A percentile compares a stretch with the other conserved stretches of the same genome.
These are phyloP conservation scores for Gymnoscopelus braueri DNA, from an alignment of 2,797 vertebrate genomes.

Conservation along the genomic window DNA sequence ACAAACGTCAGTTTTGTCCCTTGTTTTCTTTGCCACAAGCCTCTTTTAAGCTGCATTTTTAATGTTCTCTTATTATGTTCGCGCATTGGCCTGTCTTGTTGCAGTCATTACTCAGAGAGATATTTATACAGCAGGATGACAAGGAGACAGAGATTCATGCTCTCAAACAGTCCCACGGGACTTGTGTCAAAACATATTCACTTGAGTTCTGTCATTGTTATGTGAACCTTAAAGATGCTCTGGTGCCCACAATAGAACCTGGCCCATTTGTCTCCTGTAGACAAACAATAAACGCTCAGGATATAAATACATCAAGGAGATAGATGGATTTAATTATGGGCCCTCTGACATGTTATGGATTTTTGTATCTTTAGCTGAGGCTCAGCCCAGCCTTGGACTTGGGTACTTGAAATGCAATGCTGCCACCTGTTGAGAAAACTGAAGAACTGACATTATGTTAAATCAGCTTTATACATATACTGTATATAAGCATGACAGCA, in stretches of 20 bases:
- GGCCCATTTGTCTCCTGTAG: conserved; percentile 23
- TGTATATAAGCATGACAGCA: too few species aligned
- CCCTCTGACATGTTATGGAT: conserved; percentile 49
- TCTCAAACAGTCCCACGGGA: conserved; percentile 43
- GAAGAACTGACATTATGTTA: conserved; percentile 6
- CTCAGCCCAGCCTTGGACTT: not conserved
- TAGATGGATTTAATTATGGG: conserved; percentile 60
- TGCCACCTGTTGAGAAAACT: conserved; percentile 73
- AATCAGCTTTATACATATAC: not conserved
- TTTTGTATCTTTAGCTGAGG: conserved; percentile 28
- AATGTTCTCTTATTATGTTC: not conserved
- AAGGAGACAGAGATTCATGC: conserved; percentile 34
- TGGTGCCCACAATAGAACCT: conserved; percentile 19
- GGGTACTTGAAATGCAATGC: conserved; percentile 72
- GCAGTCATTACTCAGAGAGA: conserved; percentile 28
- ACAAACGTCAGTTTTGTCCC: not conserved
- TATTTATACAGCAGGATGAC: conserved; percentile 29
- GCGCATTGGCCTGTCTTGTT: conserved; percentile 29
- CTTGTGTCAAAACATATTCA: conserved; percentile 59
- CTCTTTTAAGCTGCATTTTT: conserved; percentile 13
- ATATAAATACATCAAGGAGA: conserved; percentile 78
- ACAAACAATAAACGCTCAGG: conserved; percentile 34
- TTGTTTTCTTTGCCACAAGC: conserved; percentile 11
- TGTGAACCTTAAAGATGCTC: conserved; percentile 14
- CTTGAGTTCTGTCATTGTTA: conserved; percentile 42